phyloP scores from a whole-genome alignment of 2,888 invertebrate genomes.

The Boloria euphrosyne region DNA sequence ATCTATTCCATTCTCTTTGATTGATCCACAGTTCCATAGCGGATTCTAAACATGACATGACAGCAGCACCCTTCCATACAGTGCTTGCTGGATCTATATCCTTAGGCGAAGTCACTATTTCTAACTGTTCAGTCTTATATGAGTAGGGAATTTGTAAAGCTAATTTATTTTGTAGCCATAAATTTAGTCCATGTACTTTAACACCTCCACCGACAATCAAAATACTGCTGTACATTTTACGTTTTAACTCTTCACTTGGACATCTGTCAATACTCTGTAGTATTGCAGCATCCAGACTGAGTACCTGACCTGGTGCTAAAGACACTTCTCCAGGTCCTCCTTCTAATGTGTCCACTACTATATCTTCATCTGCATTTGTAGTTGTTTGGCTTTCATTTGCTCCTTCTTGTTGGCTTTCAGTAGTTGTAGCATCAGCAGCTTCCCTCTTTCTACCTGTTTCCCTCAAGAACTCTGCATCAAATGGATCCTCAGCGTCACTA shows the following conservation, averaged over 20 bases:
- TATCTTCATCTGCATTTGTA: conserved; percentile 85
- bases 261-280: conserved; percentile 95
- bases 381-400: conserved; percentile 75
- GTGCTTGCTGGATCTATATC: conserved; percentile 96
- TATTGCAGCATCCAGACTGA: conserved; percentile 95
- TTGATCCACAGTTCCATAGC: conserved; percentile 96
- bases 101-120: conserved; percentile 94
- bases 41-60: conserved; percentile 95
- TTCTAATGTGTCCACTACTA: conserved; percentile 86
- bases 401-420: conserved; percentile 75
- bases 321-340: conserved; percentile 84
- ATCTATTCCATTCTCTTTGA: conserved; percentile 92
- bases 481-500: conserved; percentile 94
- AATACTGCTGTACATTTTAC: conserved; percentile 97
- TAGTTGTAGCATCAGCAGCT: conserved; percentile 67
- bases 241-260: conserved; percentile 92
- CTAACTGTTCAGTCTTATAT: conserved; percentile 91
- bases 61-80: conserved; percentile 97
- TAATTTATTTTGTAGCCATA: conserved; percentile 94
- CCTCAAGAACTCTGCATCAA: conserved; percentile 94
- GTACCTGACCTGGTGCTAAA: conserved; percentile 88
- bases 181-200: conserved; percentile 90
- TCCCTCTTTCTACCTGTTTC: conserved; percentile 89
- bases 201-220: conserved; percentile 96
- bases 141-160: conserved; percentile 91